Evolutionary conservation across 1,140 invertebrate species (phyloP), one percentile per base, ranked within the genome.

Genomic region (Popillia japonica): DNA sequence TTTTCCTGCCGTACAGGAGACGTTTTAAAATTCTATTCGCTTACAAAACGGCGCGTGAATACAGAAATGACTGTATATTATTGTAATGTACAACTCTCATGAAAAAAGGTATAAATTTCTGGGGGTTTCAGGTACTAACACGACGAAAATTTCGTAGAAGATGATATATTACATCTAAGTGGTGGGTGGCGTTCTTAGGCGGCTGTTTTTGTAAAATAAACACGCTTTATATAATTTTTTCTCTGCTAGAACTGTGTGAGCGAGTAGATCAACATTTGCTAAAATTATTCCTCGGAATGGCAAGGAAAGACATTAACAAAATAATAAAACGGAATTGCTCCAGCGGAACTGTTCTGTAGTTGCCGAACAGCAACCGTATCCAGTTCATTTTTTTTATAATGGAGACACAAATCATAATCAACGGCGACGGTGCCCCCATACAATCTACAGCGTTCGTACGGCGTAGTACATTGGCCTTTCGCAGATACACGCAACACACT

Each of bases 61-160:
- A 68, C 61, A 68, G 61, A 68, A 34, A 68, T 68, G 61, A 68
- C 61, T 68, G 61, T 68, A 68, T 68, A 68, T 68, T 68, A 68
- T 68, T 22, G 61, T 68, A 68, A 68, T 68, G 27, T 68, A 68
- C 61, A 68, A 34, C 61, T 6, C 61, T 10, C 61, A 8, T 27
- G 61, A 68, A 68, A 68, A 68, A 68, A 68, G 61, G 22, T 68
- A 68, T 68, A 68, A 68, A 68, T 68, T 68, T 34, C 61, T 10
- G 20, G 20, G 2, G 61, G 61, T 34, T 22, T 23, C 20, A 3
- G 22, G 27, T 34, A 55, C 61, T 68, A 68, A 68, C 61, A 68
- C 17, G 61, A 22, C 27, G 61, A 68, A 68, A 68, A 22, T 68
- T 68, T 68, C 61, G 61, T 34, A 2, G 3, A 68, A 68, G 61